phyloP scores from a whole-genome alignment of 2,113 vertebrate genomes.

The Barnardius zonarius region DNA sequence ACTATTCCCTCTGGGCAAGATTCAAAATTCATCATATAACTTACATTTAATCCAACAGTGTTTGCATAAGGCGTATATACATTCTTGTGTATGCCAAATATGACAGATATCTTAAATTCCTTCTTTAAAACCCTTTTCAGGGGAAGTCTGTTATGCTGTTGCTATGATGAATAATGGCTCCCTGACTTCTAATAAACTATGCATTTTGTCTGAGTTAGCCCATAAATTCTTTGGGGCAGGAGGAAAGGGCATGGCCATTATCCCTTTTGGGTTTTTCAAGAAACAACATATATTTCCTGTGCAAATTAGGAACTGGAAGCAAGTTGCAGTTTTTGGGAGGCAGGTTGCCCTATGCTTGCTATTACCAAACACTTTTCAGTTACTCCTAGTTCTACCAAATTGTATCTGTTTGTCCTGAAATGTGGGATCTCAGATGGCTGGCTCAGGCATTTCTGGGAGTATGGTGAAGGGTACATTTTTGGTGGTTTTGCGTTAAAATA shows the following conservation, averaged over 20 bases:
- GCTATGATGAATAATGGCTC: background rate
- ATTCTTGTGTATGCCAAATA: background rate
- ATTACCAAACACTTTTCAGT: background rate
- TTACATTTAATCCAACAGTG: background rate
- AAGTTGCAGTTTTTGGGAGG: background rate
- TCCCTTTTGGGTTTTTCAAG: background rate
- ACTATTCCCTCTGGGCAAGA: background rate
- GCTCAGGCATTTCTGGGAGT: background rate
- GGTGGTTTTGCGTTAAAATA: background rate
- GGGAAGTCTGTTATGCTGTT: background rate
- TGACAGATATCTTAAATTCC: background rate
- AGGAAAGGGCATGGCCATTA: background rate
- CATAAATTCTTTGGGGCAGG: background rate
- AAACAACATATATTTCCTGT: conserved; percentile 39
- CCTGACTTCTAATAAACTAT: background rate
- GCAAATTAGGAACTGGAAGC: background rate
- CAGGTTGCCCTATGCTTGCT: background rate
- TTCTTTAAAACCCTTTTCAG: background rate
- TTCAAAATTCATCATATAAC: background rate
- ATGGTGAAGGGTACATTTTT: background rate
- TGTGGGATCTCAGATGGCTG: background rate
- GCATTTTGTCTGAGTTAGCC: background rate
- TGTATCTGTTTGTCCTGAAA: background rate
- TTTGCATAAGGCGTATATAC: background rate
- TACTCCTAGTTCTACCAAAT: background rate